Conservation (phyloP, 2,888 invertebrate genomes). For the Elmis aenea region DNA sequence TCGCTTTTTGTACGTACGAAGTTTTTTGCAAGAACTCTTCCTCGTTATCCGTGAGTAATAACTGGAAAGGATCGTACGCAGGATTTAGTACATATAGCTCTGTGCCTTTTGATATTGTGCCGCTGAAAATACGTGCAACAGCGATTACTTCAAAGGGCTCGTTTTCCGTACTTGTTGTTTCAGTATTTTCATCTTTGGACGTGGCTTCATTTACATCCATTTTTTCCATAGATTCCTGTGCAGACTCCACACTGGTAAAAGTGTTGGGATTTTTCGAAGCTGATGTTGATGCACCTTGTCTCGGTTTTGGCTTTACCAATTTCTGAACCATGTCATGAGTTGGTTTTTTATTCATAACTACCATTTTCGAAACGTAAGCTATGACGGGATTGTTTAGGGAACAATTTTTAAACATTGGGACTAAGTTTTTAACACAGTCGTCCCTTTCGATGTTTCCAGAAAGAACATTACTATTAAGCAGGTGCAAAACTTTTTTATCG, state of each 20-base stretch:
- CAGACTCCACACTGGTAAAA: conserved; percentile 62
- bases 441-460: conserved; percentile 60
- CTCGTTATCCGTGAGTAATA: conserved; percentile 14
- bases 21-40: conserved; percentile 47
- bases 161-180: conserved; percentile 6
- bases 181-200: conserved; percentile 14
- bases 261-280: conserved; percentile 65
- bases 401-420: conserved; percentile 29
- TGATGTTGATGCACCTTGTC: conserved; percentile 70
- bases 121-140: conserved; percentile 90
- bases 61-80: conserved; percentile 71
- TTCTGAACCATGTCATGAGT: conserved; percentile 31
- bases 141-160: conserved; percentile 61
- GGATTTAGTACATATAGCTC: conserved; percentile 80
- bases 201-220: conserved; percentile 14
- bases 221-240: conserved; percentile 58
- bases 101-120: conserved; percentile 70
- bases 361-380: conserved; percentile 85
- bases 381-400: conserved; percentile 59
- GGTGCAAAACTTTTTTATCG: conserved; percentile 72
- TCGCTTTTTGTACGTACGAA: conserved; percentile 59
- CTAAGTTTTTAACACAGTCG: conserved; percentile 60
- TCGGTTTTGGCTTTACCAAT: conserved; percentile 76
- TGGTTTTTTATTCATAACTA: conserved; percentile 65
- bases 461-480: conserved; percentile 63